A percentile compares a stretch with the other conserved stretches of the same genome.
phyloP scores from a whole-genome alignment of 2,113 vertebrate genomes.

The Cygnus atratus region DNA sequence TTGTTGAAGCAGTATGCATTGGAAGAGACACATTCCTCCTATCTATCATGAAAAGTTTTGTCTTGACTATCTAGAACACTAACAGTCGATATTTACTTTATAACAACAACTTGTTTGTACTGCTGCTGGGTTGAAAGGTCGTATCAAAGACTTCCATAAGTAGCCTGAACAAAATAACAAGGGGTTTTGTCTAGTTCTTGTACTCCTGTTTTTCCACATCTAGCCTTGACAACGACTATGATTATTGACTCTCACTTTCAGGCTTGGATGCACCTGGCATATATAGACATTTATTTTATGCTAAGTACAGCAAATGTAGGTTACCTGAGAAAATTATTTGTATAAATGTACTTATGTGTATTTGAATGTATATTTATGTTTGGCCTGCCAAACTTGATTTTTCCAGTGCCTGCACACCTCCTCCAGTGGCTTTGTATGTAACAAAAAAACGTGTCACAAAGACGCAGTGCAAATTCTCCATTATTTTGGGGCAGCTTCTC shows the following conservation, averaged over 20 bases:
- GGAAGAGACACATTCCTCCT: not conserved
- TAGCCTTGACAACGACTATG: not conserved
- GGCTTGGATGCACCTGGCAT: not conserved
- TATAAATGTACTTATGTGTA: rapidly evolving
- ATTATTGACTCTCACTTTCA: not conserved
- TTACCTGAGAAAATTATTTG: not conserved
- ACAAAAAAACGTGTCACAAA: not conserved
- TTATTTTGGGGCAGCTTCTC: not conserved
- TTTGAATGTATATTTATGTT: not conserved
- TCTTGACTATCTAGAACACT: not conserved
- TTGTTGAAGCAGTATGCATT: not conserved
- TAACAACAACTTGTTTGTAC: not conserved
- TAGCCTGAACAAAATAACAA: not conserved
- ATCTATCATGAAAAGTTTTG: not conserved
- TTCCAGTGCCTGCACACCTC: not conserved
- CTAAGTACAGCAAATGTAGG: not conserved
- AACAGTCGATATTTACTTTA: not conserved
- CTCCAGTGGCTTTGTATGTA: not conserved
- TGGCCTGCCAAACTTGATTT: not conserved
- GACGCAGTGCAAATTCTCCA: not conserved
- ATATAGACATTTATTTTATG: not conserved
- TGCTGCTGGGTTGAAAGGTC: rapidly evolving
- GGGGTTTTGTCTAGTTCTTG: not conserved
- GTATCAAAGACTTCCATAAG: not conserved
- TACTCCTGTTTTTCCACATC: not conserved